Evolutionary conservation across 2,888 invertebrate genomes (phyloP).

Genomic region (Augiades crinisus): DNA sequence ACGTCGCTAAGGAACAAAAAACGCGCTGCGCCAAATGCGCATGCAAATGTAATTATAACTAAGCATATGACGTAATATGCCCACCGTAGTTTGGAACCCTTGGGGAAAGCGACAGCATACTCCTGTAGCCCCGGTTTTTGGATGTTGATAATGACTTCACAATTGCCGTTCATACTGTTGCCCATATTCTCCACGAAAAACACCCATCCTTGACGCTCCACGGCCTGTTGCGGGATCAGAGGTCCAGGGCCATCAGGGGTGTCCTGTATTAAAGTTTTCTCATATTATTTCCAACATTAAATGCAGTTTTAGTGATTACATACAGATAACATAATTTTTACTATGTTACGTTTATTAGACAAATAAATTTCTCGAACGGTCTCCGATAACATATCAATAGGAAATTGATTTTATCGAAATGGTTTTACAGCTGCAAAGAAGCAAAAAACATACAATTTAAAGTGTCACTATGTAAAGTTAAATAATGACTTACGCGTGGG

Average conservation of each 20-base stretch:
- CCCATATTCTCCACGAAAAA: constrained; percentile 6
- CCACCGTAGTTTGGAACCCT: constrained; percentile 94
- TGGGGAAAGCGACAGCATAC: constrained; percentile 96
- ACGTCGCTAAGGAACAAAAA: constrained; percentile 7
- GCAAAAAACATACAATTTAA: background rate
- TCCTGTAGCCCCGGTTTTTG: constrained; percentile 79
- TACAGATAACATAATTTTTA: too few relatives aligned
- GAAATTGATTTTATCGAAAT: too few relatives aligned
- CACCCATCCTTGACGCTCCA: constrained; percentile 15
- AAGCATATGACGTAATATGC: constrained; percentile 30
- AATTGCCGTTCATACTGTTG: constrained; percentile 3
- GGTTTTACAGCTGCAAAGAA: too few relatives aligned
- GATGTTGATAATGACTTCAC: constrained; percentile 22
- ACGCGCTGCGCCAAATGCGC: constrained; percentile 17
- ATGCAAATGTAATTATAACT: too few relatives aligned
- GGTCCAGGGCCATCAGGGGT: constrained; percentile 20
- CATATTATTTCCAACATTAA: background rate
- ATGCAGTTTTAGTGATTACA: too few relatives aligned
- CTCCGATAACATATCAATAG: too few relatives aligned
- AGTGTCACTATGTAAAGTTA: too few relatives aligned
- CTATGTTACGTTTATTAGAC: too few relatives aligned
- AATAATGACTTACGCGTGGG: constrained; percentile 12
- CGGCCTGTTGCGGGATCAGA: constrained; percentile 15
- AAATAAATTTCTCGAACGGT: too few relatives aligned
- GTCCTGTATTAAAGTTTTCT: background rate